These are phyloP conservation scores for Dryobates pubescens DNA, from an alignment of 2,797 vertebrate species.

Conservation along the genomic window DNA sequence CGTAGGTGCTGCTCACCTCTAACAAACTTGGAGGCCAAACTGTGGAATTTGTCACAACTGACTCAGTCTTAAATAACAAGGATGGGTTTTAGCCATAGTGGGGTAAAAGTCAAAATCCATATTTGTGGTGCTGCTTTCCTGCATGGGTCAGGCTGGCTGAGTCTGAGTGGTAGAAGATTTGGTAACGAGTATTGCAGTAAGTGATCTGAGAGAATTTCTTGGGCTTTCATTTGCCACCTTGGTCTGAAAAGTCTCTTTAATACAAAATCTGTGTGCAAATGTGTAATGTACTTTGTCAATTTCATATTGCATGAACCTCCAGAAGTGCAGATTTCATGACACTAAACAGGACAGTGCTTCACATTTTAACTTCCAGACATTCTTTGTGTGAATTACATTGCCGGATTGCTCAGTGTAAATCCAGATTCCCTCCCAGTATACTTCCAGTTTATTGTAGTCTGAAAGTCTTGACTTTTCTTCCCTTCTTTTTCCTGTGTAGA, in stretches of 20 bases:
- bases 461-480: background rate
- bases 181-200: background rate
- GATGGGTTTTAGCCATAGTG: background rate
- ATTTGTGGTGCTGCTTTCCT: background rate
- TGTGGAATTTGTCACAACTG: conserved; percentile 26
- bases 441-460: background rate
- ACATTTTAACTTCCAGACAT: background rate
- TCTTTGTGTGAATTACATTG: background rate
- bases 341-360: background rate
- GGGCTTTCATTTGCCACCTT: background rate
- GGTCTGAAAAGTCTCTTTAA: background rate
- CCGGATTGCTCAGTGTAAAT: background rate
- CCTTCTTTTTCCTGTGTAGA: conserved; percentile 64
- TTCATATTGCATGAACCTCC: background rate
- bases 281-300: background rate
- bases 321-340: background rate
- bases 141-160: background rate
- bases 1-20: conserved; percentile 56
- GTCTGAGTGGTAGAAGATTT: background rate
- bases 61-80: conserved; percentile 27
- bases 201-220: background rate
- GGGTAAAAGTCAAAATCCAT: background rate
- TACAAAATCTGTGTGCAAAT: background rate
- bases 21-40: conserved; percentile 44
- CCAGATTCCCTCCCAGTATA: background rate